These are phyloP conservation scores for Tuberolachnus salignus DNA, from an alignment of 2,888 invertebrate species.

Conservation along the genomic window DNA sequence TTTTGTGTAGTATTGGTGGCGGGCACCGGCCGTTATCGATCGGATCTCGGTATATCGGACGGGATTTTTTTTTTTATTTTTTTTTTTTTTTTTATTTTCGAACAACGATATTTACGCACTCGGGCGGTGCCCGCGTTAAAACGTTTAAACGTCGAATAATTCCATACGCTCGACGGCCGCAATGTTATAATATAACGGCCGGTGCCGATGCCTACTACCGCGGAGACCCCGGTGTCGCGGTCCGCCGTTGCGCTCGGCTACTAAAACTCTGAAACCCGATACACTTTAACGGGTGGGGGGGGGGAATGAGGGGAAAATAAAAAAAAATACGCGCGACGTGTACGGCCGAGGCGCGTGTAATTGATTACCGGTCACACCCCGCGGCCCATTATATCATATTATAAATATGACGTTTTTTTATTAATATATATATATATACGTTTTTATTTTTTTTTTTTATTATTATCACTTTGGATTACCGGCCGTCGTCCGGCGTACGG, in stretches of 20 bases:
- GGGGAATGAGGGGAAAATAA: too few species aligned
- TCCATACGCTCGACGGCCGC: not conserved
- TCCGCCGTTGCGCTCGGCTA: too few species aligned
- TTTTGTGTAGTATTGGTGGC: too few species aligned
- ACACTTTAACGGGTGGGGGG: too few species aligned
- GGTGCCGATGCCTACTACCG: too few species aligned
- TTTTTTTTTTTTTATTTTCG: too few species aligned
- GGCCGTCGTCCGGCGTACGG: not conserved
- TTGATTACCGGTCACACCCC: slow-evolving; percentile 36
- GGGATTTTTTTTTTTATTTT: not conserved
- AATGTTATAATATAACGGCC: not conserved
- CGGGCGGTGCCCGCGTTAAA: not conserved
- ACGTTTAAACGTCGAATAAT: slow-evolving; percentile 23
- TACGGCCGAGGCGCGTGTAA: too few species aligned
- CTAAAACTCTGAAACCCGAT: too few species aligned
- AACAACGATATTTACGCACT: not conserved
- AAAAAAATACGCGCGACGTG: slow-evolving; percentile 15
- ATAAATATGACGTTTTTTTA: too few species aligned
- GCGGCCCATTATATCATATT: not conserved
- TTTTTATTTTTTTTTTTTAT: not conserved
- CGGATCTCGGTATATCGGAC: slow-evolving; percentile 17
- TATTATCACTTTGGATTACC: slow-evolving; percentile 18
- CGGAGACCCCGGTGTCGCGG: too few species aligned
- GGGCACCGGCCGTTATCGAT: not conserved
- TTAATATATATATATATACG: slow-evolving; percentile 9